A percentile compares a stretch with the other conserved stretches of the same genome.
phyloP scores from a whole-genome alignment of 2,888 invertebrate species.

The Spicauda simplicius region DNA sequence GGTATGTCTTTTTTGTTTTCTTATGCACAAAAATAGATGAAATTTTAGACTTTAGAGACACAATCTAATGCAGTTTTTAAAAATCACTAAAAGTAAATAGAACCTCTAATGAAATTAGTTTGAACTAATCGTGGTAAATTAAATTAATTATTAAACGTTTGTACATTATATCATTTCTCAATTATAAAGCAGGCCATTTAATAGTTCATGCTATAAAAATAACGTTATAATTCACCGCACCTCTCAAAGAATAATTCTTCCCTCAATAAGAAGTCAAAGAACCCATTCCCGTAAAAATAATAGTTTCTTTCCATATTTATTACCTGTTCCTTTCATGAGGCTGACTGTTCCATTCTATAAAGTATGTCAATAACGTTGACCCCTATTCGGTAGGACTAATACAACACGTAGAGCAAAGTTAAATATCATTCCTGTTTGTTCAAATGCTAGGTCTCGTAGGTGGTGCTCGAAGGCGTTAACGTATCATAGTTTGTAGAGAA shows the following conservation, averaged over 20 bases:
- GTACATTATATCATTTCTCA: not conserved
- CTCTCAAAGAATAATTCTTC: not conserved
- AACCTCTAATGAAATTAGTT: too few species aligned
- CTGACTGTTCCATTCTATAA: conserved; percentile 37
- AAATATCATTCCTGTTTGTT: conserved; percentile 69
- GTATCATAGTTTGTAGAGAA: conserved; percentile 27
- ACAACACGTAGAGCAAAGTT: conserved; percentile 67
- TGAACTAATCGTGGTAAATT: too few species aligned
- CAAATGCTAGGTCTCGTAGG: conserved; percentile 62
- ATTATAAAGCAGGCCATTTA: not conserved
- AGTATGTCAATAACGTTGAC: conserved; percentile 70
- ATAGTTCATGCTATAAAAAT: not conserved
- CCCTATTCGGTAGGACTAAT: conserved; percentile 62
- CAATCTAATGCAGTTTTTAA: too few species aligned
- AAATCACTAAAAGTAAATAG: too few species aligned
- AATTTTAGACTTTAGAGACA: too few species aligned
- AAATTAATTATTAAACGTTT: too few species aligned
- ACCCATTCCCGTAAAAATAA: conserved; percentile 14
- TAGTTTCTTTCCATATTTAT: conserved; percentile 18
- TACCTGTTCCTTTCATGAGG: not conserved
- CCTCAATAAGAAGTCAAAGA: not conserved
- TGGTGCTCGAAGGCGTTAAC: conserved; percentile 61
- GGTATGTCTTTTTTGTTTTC: too few species aligned
- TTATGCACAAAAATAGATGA: too few species aligned
- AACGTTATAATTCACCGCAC: not conserved